A percentile compares a stretch with the other conserved stretches of the same genome.
phyloP scores from a whole-genome alignment of 2,113 vertebrate species.

The Buteo buteo region DNA sequence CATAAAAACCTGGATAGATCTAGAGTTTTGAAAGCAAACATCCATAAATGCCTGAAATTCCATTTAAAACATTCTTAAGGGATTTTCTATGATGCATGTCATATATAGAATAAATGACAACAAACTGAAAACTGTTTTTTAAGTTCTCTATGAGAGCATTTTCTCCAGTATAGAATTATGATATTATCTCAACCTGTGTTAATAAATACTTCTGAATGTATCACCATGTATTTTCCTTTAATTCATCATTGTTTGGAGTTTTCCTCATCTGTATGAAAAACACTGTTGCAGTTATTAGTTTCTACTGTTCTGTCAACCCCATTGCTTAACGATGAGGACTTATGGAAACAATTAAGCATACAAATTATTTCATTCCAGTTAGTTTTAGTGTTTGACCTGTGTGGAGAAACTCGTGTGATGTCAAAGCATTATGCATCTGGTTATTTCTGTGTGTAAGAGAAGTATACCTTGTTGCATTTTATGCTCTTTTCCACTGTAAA shows the following conservation, averaged over 20 bases:
- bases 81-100: background rate
- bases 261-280: background rate
- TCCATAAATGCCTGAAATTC: background rate
- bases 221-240: background rate
- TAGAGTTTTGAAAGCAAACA: background rate
- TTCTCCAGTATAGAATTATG: background rate
- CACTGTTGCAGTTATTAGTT: background rate
- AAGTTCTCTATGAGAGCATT: background rate
- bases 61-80: background rate
- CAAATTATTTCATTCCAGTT: background rate
- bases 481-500: background rate
- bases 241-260: background rate
- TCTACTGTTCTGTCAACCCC: background rate
- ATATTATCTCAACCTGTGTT: background rate
- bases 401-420: background rate
- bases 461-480: background rate
- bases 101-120: background rate
- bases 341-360: background rate
- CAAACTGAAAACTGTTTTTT: background rate
- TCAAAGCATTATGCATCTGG: background rate
- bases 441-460: background rate
- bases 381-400: background rate
- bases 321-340: background rate
- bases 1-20: background rate
- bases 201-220: background rate